These are phyloP conservation scores for Garrulus glandarius DNA, from an alignment of 2,797 vertebrate genomes.

Conservation along the genomic window DNA sequence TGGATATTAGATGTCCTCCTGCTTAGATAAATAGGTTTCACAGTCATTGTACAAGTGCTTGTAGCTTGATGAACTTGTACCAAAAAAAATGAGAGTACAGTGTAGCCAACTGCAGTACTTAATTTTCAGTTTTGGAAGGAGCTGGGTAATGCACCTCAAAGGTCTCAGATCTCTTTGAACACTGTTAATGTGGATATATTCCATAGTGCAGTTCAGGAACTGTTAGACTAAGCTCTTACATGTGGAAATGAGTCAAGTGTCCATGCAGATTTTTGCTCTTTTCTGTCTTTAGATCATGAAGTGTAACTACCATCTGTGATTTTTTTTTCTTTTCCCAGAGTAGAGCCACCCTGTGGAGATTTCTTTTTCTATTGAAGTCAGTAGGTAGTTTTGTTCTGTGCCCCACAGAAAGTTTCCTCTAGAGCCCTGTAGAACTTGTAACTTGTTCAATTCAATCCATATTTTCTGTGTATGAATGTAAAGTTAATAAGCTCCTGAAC, in stretches of 20 bases:
- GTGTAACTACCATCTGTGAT: not conserved
- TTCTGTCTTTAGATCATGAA: not conserved
- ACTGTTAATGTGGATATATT: not conserved
- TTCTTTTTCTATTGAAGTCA: not conserved
- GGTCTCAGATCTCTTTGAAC: not conserved
- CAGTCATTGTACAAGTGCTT: not conserved
- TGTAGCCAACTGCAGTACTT: not conserved
- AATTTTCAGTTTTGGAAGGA: not conserved
- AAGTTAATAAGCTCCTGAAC: not conserved
- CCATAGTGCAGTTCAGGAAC: not conserved
- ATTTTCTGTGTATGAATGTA: not conserved
- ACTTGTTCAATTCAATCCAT: not conserved
- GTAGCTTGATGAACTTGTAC: not conserved
- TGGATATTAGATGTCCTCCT: not conserved
- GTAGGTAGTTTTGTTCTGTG: conserved; percentile 1
- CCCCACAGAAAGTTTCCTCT: not conserved
- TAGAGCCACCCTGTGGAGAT: not conserved
- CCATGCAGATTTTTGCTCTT: conserved; percentile 42
- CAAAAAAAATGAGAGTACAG: not conserved
- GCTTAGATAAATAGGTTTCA: not conserved
- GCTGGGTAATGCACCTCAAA: not conserved
- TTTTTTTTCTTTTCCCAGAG: not conserved
- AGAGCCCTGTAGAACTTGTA: not conserved
- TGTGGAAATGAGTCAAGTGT: conserved; percentile 28
- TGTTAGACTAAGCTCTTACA: conserved; percentile 8